Percentiles rank a stretch among this genome's conserved stretches.
Evolutionary conservation across 2,113 vertebrate genomes (phyloP).

Genomic region (Emydocephalus ijimae): DNA sequence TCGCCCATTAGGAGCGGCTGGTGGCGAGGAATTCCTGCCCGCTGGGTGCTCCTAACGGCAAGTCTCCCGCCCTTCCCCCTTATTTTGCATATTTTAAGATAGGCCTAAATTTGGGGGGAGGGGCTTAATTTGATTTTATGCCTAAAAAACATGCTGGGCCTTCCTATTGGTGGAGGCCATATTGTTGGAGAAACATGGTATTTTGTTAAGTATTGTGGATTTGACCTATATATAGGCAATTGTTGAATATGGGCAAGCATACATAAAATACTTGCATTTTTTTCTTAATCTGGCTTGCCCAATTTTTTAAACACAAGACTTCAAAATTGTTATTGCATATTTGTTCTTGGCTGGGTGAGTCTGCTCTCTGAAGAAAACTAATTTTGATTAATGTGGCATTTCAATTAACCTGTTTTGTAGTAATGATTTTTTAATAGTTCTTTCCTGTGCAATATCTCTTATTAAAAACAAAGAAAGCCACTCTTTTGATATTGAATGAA

Average conservation of each 20-base stretch:
- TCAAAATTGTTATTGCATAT: background rate
- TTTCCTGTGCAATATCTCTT: background rate
- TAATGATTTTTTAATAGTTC: background rate
- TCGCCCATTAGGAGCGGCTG: no score
- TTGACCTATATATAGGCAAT: background rate
- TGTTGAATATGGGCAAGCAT: background rate
- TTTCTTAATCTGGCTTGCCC: background rate
- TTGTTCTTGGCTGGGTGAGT: background rate
- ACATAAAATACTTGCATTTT: background rate
- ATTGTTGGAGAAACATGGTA: no score
- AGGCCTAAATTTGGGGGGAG: no score
- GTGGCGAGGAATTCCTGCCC: no score
- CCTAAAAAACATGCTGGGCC: no score
- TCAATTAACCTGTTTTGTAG: background rate
- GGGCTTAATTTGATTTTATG: no score
- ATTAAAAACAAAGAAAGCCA: background rate
- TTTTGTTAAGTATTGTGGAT: background rate
- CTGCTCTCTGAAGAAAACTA: background rate
- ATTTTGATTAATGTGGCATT: background rate
- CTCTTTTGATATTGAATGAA: background rate
- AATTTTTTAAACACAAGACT: background rate
- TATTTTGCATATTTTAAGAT: no score
- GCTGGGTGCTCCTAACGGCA: no score
- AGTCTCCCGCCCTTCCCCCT: no score
- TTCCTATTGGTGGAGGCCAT: no score